Conservation (phyloP, 2,888 invertebrate genomes). For the Steinernema scapterisci region DNA sequence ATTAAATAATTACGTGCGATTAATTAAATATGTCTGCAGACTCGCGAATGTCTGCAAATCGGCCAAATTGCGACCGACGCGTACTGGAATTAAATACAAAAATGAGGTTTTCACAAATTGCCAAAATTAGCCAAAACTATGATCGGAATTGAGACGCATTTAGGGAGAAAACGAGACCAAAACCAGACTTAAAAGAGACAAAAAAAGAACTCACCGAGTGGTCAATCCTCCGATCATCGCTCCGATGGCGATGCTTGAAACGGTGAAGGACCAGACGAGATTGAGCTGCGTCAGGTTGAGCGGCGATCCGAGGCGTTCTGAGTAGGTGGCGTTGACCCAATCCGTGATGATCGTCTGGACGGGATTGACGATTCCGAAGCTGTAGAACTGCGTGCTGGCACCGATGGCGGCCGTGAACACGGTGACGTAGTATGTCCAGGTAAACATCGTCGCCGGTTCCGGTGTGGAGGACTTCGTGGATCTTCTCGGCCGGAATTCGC, state of each 20-base stretch:
- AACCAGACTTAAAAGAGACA: neutral
- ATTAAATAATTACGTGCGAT: too few species aligned
- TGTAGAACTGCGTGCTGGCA: conserved; percentile 67
- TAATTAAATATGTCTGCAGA: too few species aligned
- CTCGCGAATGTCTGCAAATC: too few species aligned
- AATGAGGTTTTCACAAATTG: too few species aligned
- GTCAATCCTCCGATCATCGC: conserved; percentile 65
- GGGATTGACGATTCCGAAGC: conserved; percentile 63
- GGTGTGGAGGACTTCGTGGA: neutral
- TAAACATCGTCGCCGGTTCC: conserved; percentile 38
- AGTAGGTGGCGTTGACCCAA: conserved; percentile 66
- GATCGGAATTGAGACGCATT: too few species aligned
- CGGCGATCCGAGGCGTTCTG: conserved; percentile 44
- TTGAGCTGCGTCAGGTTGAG: conserved; percentile 49
- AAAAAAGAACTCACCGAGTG: conserved; percentile 58
- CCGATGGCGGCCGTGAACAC: conserved; percentile 61
- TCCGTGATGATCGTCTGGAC: conserved; percentile 57
- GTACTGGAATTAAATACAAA: too few species aligned
- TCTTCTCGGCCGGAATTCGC: neutral
- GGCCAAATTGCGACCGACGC: too few species aligned
- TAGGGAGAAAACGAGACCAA: too few species aligned
- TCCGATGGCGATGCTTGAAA: conserved; percentile 66
- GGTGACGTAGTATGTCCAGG: conserved; percentile 51
- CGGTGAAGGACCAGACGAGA: conserved; percentile 69
- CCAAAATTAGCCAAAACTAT: too few species aligned